phyloP scores from a whole-genome alignment of 2,113 vertebrate species.

The Oenanthe oenanthe region DNA sequence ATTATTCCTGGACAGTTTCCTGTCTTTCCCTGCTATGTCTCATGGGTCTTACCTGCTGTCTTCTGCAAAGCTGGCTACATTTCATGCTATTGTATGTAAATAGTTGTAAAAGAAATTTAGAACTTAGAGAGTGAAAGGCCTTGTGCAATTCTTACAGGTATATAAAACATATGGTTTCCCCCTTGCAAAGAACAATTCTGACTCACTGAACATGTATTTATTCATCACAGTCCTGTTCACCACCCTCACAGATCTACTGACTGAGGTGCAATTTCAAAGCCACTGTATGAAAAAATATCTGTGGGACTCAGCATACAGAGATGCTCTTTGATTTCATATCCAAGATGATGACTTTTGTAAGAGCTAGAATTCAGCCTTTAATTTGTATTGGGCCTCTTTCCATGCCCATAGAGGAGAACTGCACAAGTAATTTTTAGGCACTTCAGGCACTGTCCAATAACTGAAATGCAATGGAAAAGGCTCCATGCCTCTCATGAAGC shows the following conservation, averaged over 20 bases:
- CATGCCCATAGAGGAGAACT: not conserved
- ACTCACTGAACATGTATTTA: not conserved
- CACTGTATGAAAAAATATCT: not conserved
- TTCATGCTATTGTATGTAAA: not conserved
- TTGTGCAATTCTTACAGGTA: not conserved
- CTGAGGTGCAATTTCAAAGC: not conserved
- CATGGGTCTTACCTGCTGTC: not conserved
- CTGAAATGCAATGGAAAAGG: not conserved
- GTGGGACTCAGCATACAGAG: not conserved
- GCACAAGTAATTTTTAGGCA: not conserved
- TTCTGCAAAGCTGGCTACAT: not conserved
- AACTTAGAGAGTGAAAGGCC: not conserved
- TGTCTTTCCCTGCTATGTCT: not conserved
- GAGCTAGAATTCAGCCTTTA: slow-evolving; percentile 22
- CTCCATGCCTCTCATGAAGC: not conserved
- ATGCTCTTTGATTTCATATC: not conserved
- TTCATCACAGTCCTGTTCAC: not conserved
- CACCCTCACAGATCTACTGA: not conserved
- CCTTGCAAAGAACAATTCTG: not conserved
- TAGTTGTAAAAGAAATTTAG: not conserved
- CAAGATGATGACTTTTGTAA: slow-evolving; percentile 10
- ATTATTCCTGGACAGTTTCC: not conserved
- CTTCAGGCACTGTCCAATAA: not conserved
- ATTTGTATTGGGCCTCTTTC: not conserved
- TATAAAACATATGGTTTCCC: not conserved